phyloP scores from a whole-genome alignment of 1,140 invertebrate genomes.

The Augochlora pura region DNA sequence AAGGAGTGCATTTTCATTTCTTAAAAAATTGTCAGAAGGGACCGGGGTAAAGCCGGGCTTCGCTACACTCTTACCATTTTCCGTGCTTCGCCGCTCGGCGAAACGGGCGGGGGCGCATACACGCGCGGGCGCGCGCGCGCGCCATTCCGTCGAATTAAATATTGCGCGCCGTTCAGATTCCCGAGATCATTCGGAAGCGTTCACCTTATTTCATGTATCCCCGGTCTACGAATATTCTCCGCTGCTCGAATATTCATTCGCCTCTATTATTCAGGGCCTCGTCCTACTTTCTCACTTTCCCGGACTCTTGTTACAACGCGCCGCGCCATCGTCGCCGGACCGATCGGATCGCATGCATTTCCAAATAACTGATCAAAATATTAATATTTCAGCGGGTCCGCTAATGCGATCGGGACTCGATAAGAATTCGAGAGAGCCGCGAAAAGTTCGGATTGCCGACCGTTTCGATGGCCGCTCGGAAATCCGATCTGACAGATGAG shows the following conservation, averaged over 20 bases:
- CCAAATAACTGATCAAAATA: background rate
- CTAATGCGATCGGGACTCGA: background rate
- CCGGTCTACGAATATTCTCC: slow-evolving; percentile 22
- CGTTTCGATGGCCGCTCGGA: too few species aligned
- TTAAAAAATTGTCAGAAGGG: background rate
- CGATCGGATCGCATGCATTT: background rate
- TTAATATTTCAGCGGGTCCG: background rate
- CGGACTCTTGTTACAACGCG: slow-evolving; percentile 11
- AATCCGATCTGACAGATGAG: too few species aligned
- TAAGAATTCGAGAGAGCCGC: too few species aligned
- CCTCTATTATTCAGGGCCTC: slow-evolving; percentile 41
- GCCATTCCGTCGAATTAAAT: slow-evolving; percentile 28
- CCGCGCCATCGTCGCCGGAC: background rate
- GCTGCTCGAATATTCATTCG: slow-evolving; percentile 44
- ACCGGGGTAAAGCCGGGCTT: background rate
- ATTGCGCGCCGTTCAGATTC: slow-evolving; percentile 23
- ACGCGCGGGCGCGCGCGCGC: background rate
- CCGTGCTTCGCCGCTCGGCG: too few species aligned
- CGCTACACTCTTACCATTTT: background rate
- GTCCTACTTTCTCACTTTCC: slow-evolving; percentile 33
- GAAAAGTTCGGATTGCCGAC: too few species aligned
- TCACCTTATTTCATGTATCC: slow-evolving; percentile 36
- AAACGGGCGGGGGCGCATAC: too few species aligned
- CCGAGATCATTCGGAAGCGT: slow-evolving; percentile 20
- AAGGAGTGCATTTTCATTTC: background rate